Conservation (phyloP, 2,797 vertebrate genomes). For the Chaenodraco wilsoni region DNA sequence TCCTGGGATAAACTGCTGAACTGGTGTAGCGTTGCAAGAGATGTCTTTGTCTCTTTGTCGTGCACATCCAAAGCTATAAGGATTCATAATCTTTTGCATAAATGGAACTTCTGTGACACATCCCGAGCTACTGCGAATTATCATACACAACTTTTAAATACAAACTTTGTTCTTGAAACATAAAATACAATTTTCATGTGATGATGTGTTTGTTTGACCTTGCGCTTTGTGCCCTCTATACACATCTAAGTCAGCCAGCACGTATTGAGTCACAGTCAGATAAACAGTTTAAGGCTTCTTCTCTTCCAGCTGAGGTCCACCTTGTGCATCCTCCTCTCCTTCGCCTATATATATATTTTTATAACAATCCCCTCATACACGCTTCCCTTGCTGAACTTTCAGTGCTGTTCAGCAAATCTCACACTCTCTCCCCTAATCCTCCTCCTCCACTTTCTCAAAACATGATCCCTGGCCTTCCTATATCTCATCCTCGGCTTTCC, state of each 20-base stretch:
- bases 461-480: slow-evolving; percentile 53
- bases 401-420: slow-evolving; percentile 65
- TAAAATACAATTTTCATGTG: slow-evolving; percentile 10
- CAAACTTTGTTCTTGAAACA: background rate
- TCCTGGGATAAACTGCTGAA: slow-evolving; percentile 25
- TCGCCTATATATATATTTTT: slow-evolving; percentile 35
- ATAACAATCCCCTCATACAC: slow-evolving; percentile 51
- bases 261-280: slow-evolving; percentile 64
- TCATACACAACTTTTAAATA: background rate
- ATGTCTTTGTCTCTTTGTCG: background rate
- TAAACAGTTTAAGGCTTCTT: slow-evolving; percentile 60
- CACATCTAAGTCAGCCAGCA: slow-evolving; percentile 41
- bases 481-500: slow-evolving; percentile 49
- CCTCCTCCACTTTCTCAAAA: slow-evolving; percentile 60
- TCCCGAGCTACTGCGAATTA: background rate
- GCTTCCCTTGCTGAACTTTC: slow-evolving; percentile 55
- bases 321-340: slow-evolving; percentile 38
- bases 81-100: slow-evolving; percentile 6
- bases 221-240: slow-evolving; percentile 37
- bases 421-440: slow-evolving; percentile 62
- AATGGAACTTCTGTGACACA: background rate
- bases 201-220: slow-evolving; percentile 49
- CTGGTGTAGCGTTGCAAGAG: slow-evolving; percentile 16
- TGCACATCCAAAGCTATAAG: background rate
- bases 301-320: slow-evolving; percentile 48